Conservation (phyloP, 2,888 invertebrate genomes). For the Anoncus sp. region DNA sequence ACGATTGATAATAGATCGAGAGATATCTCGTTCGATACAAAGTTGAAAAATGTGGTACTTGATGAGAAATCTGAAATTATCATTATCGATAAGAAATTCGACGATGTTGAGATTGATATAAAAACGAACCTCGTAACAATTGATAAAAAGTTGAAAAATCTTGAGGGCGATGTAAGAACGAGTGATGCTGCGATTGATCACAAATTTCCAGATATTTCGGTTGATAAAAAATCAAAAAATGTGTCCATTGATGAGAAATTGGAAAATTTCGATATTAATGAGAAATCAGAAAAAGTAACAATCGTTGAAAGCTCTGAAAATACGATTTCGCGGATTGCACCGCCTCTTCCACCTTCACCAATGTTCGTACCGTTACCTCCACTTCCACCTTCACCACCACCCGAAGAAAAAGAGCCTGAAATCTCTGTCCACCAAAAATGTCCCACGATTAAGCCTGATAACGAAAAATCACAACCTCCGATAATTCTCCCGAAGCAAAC, state of each 20-base stretch:
- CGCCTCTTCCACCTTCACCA: conserved; percentile 11
- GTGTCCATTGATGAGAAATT: background rate
- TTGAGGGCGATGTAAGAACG: background rate
- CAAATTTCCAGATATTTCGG: background rate
- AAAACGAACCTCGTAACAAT: background rate
- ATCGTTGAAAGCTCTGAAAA: background rate
- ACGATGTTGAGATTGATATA: background rate
- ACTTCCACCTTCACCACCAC: conserved; percentile 12
- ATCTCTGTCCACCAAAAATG: background rate
- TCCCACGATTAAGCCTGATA: background rate
- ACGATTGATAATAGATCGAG: background rate
- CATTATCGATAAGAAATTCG: conserved; percentile 3
- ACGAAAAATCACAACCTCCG: conserved; percentile 26
- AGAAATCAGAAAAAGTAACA: background rate
- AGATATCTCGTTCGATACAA: background rate
- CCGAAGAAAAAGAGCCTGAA: conserved; percentile 7
- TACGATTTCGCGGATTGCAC: background rate
- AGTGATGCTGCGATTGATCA: background rate
- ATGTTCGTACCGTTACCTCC: background rate
- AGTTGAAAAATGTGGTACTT: background rate
- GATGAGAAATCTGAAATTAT: background rate
- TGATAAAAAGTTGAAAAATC: background rate
- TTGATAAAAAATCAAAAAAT: background rate
- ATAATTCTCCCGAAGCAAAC: conserved; percentile 24
- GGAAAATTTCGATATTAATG: background rate